Percentiles rank a stretch among this genome's conserved stretches.
phyloP scores from a whole-genome alignment of 35 echinoderm and acorn worm species.

The Ophiothrix spiculata region DNA sequence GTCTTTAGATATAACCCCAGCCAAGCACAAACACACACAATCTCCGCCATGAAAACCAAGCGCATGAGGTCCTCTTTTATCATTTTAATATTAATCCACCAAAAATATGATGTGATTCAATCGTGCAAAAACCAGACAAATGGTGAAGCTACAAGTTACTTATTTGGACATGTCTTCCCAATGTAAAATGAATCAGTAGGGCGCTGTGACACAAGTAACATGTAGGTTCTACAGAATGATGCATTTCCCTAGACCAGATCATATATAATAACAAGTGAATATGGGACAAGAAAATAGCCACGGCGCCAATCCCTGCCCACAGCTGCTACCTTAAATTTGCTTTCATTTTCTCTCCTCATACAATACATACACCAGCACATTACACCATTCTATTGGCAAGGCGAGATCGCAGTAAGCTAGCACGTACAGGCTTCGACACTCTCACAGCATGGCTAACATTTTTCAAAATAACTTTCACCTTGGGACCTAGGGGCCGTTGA shows the following conservation, averaged over 20 bases:
- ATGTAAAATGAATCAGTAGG: too few species aligned
- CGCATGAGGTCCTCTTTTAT: too few species aligned
- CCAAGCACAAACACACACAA: too few species aligned
- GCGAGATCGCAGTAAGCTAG: neutral
- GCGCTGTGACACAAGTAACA: too few species aligned
- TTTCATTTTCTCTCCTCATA: neutral
- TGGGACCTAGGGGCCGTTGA: slow-evolving; percentile 5
- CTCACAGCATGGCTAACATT: neutral
- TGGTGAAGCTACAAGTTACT: too few species aligned
- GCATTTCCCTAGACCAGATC: too few species aligned
- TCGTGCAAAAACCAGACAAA: too few species aligned
- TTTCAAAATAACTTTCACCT: neutral
- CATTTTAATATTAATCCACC: too few species aligned
- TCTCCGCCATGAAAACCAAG: too few species aligned
- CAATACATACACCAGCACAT: neutral
- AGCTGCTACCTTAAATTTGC: neutral
- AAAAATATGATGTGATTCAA: too few species aligned
- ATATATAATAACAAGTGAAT: neutral
- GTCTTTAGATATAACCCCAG: neutral
- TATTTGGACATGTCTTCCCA: too few species aligned
- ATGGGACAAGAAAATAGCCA: neutral
- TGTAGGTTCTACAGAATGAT: too few species aligned
- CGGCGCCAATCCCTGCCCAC: neutral
- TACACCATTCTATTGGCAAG: neutral
- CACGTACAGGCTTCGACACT: neutral